Percentiles rank a stretch among this genome's conserved stretches.
These are phyloP conservation scores for Lynx canadensis DNA, from an alignment of 2,113 vertebrate species.

Conservation along the genomic window DNA sequence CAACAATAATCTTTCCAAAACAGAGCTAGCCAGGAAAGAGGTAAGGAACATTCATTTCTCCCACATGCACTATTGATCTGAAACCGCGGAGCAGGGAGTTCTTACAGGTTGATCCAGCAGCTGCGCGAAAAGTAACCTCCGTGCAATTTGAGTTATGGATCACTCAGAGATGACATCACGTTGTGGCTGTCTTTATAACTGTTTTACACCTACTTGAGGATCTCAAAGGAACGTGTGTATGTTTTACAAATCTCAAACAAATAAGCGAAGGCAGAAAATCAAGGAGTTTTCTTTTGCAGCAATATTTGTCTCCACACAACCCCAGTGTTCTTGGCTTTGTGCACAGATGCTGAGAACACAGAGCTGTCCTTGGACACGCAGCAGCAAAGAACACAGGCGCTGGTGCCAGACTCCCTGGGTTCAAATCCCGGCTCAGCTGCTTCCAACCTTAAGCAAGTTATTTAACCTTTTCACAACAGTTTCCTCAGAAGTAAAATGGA, in stretches of 20 bases:
- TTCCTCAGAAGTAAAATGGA: background rate
- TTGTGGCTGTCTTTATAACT: background rate
- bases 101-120: background rate
- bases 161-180: background rate
- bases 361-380: fast-evolving
- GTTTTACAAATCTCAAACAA: background rate
- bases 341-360: background rate
- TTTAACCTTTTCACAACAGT: background rate
- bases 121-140: background rate
- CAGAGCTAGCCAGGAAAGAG: background rate
- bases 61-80: background rate
- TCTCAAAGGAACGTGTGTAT: background rate
- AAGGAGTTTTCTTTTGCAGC: background rate
- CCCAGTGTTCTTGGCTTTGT: background rate
- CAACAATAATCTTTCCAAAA: slow-evolving; percentile 9
- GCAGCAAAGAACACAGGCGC: fast-evolving
- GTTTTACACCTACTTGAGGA: background rate
- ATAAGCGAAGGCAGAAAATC: background rate
- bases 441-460: background rate
- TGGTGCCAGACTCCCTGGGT: too few relatives aligned
- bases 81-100: background rate
- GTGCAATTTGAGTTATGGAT: background rate
- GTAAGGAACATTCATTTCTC: background rate
- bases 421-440: background rate
- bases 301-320: background rate